These are phyloP conservation scores for Xestia ashworthii DNA, from an alignment of 2,888 invertebrate species.

Conservation along the genomic window DNA sequence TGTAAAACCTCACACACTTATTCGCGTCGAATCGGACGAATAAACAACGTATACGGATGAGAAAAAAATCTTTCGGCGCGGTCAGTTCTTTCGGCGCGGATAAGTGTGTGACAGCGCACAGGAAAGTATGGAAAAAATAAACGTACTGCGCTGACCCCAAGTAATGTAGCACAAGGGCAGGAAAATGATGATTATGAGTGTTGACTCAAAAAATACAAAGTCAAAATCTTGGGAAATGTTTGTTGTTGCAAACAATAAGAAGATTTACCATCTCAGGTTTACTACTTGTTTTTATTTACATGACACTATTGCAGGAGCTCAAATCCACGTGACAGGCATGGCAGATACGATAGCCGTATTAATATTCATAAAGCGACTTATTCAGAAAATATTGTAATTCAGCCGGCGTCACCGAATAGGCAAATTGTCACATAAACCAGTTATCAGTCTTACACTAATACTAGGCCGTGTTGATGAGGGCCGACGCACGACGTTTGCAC, in stretches of 20 bases:
- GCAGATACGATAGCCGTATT: slow-evolving; percentile 11
- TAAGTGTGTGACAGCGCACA: not conserved
- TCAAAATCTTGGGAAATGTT: not conserved
- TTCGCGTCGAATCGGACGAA: too few species aligned
- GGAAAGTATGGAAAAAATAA: not conserved
- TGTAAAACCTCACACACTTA: too few species aligned
- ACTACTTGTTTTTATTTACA: slow-evolving; percentile 31
- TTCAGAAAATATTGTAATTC: slow-evolving; percentile 61
- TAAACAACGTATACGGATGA: too few species aligned
- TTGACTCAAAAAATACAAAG: not conserved
- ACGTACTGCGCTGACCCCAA: not conserved
- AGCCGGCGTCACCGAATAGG: slow-evolving; percentile 56
- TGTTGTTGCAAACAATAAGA: slow-evolving; percentile 7
- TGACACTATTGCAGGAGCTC: slow-evolving; percentile 6
- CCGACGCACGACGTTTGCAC: slow-evolving; percentile 65
- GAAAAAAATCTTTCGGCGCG: too few species aligned
- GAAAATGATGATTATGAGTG: not conserved
- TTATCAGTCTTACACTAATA: slow-evolving; percentile 73
- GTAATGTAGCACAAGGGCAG: not conserved
- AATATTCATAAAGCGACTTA: slow-evolving; percentile 56
- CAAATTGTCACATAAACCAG: slow-evolving; percentile 68
- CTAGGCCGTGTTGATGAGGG: slow-evolving; percentile 70
- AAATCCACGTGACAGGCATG: not conserved
- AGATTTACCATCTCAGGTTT: not conserved
- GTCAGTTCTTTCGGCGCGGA: too few species aligned